These are phyloP conservation scores for Cotesia chilonis DNA, from an alignment of 1,140 invertebrate species.

Conservation along the genomic window DNA sequence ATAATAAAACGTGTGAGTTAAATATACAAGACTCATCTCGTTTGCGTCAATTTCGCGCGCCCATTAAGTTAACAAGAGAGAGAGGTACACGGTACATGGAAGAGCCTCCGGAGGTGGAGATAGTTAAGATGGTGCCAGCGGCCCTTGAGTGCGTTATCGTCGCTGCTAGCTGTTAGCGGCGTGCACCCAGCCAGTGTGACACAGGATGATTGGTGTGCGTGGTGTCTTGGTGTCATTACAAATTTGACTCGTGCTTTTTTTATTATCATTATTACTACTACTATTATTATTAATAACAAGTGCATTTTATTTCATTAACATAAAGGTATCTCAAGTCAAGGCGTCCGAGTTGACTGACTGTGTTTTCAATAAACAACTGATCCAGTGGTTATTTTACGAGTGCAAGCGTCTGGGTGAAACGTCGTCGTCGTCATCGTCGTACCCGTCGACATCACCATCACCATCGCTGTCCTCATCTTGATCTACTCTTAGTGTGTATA, in stretches of 20 bases:
- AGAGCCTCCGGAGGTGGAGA: slow-evolving; percentile 41
- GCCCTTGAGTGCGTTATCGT: slow-evolving; percentile 47
- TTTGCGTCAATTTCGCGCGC: slow-evolving; percentile 54
- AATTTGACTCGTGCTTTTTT: slow-evolving; percentile 18
- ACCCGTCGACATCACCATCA: slow-evolving; percentile 9
- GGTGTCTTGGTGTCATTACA: slow-evolving; percentile 12
- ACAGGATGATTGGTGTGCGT: slow-evolving; percentile 42
- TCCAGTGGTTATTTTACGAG: too few relatives aligned
- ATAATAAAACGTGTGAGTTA: slow-evolving; percentile 21
- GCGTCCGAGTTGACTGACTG: slow-evolving; percentile 22
- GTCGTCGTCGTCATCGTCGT: slow-evolving; percentile 27
- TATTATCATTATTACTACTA: too few relatives aligned
- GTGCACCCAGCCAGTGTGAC: slow-evolving; percentile 58
- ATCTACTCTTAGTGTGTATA: too few relatives aligned
- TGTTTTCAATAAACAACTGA: not conserved
- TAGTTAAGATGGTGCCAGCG: slow-evolving; percentile 57
- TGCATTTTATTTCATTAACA: slow-evolving; percentile 21
- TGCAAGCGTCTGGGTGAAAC: slow-evolving; percentile 26
- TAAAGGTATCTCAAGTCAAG: slow-evolving; percentile 39
- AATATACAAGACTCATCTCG: slow-evolving; percentile 37
- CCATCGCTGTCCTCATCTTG: not conserved
- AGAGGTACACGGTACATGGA: not conserved
- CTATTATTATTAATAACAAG: too few relatives aligned
- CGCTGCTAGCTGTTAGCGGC: slow-evolving; percentile 50
- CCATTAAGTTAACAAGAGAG: slow-evolving; percentile 39